Evolutionary conservation across 2,888 invertebrate genomes (phyloP).

Genomic region (Pammene aurita): DNA sequence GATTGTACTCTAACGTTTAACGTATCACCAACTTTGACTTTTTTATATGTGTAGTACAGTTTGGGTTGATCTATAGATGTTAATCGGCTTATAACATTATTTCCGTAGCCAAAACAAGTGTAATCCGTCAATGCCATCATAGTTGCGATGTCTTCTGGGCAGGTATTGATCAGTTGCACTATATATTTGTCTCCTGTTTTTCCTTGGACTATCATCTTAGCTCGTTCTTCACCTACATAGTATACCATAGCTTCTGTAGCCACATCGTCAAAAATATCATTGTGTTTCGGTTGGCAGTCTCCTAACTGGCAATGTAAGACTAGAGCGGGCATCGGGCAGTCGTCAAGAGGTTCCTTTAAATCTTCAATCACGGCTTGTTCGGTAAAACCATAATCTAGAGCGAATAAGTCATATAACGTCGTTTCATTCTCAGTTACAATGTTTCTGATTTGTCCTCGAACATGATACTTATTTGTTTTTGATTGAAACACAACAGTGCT

Average conservation of each 20-base stretch:
- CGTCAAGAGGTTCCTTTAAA: conserved; percentile 34
- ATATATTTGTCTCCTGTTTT: conserved; percentile 43
- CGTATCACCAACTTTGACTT: conserved; percentile 44
- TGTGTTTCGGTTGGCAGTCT: conserved; percentile 48
- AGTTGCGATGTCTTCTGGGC: conserved; percentile 53
- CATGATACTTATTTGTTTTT: too few species aligned
- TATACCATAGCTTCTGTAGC: conserved; percentile 49
- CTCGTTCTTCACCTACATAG: conserved; percentile 48
- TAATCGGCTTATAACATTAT: conserved; percentile 41
- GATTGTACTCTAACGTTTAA: conserved; percentile 49
- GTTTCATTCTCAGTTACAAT: neutral
- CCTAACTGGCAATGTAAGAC: conserved; percentile 50
- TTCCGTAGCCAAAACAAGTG: conserved; percentile 45
- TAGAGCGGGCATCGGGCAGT: conserved; percentile 44
- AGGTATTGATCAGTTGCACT: conserved; percentile 49
- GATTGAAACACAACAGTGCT: too few species aligned
- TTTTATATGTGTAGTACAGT: conserved; percentile 44
- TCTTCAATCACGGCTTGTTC: conserved; percentile 46
- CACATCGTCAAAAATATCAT: conserved; percentile 41
- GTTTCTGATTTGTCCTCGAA: too few species aligned
- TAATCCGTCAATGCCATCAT: conserved; percentile 49
- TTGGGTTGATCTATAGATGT: conserved; percentile 33
- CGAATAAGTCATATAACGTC: conserved; percentile 47
- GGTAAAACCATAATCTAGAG: conserved; percentile 52
- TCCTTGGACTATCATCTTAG: conserved; percentile 47